Percentiles rank a stretch among this genome's conserved stretches.
Conservation (phyloP, 2,797 vertebrate species). For the Scolopax rusticola region DNA sequence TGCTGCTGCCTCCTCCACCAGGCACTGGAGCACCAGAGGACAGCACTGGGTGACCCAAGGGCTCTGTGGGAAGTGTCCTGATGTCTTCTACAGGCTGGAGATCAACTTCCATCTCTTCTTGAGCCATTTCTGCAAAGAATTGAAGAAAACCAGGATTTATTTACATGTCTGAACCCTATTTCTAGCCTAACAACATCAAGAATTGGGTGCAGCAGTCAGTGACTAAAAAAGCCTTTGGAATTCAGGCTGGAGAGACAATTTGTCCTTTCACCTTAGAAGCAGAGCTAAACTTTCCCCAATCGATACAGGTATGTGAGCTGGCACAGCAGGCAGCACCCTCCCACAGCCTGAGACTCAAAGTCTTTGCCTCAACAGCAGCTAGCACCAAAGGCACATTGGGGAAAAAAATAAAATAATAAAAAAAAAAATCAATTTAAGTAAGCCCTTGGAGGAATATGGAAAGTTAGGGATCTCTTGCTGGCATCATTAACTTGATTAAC, state of each 20-base stretch:
- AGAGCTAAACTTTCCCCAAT: not conserved
- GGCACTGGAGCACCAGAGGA: not conserved
- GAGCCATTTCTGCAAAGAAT: constrained; percentile 71
- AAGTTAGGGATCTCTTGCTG: not conserved
- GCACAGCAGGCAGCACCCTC: not conserved
- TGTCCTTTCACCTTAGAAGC: not conserved
- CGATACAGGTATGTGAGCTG: accelerated
- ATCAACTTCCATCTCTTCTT: constrained; percentile 91
- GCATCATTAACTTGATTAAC: not conserved
- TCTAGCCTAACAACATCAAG: not conserved
- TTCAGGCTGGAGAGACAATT: not conserved
- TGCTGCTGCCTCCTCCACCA: not conserved
- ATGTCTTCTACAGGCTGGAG: constrained; percentile 23
- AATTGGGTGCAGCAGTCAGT: not conserved
- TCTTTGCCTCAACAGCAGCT: not conserved
- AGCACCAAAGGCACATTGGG: not conserved
- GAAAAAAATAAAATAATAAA: not conserved
- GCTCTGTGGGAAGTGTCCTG: not conserved
- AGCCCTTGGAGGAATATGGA: not conserved
- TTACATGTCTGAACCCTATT: accelerated
- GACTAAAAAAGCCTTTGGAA: not conserved
- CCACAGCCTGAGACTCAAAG: not conserved
- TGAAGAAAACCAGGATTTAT: not conserved
- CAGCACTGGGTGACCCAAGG: accelerated
- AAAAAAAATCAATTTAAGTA: not conserved